Percentiles rank a stretch among this genome's conserved stretches.
Evolutionary conservation across 2,113 vertebrate genomes (phyloP).

Genomic region (Podarcis muralis): DNA sequence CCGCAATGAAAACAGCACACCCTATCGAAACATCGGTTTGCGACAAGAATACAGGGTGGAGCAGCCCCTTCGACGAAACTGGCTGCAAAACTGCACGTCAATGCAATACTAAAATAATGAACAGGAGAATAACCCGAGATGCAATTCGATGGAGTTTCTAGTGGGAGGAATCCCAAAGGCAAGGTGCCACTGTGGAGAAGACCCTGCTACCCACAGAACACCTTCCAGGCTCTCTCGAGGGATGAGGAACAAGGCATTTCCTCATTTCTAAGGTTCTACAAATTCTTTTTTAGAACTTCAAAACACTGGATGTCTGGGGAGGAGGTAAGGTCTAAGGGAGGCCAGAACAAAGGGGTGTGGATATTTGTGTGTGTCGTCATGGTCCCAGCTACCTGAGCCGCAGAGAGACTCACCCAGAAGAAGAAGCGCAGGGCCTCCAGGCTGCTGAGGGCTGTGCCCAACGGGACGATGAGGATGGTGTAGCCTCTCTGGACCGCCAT

Average conservation of each 20-base stretch:
- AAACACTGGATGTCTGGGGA: background rate
- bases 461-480: slow-evolving; percentile 55
- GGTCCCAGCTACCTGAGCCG: background rate
- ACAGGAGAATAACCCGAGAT: background rate
- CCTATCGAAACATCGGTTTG: background rate
- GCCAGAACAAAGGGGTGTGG: no score
- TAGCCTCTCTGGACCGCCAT: slow-evolving; percentile 48
- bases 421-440: slow-evolving; percentile 54
- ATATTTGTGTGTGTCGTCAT: background rate
- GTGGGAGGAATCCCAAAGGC: no score
- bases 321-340: background rate
- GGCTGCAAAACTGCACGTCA: background rate
- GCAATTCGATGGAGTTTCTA: background rate
- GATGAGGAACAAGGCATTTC: background rate
- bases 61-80: background rate
- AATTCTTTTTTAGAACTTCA: background rate
- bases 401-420: slow-evolving; percentile 64
- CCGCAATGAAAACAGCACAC: background rate
- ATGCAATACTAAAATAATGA: background rate
- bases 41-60: background rate
- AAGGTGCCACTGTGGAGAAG: no score
- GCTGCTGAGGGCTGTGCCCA: slow-evolving; percentile 29
- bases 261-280: background rate
- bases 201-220: background rate
- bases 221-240: background rate